Evolutionary conservation across 2,888 invertebrate genomes (phyloP), one percentile per base, ranked within the genome.

Genomic region (Ctena decussata): DNA sequence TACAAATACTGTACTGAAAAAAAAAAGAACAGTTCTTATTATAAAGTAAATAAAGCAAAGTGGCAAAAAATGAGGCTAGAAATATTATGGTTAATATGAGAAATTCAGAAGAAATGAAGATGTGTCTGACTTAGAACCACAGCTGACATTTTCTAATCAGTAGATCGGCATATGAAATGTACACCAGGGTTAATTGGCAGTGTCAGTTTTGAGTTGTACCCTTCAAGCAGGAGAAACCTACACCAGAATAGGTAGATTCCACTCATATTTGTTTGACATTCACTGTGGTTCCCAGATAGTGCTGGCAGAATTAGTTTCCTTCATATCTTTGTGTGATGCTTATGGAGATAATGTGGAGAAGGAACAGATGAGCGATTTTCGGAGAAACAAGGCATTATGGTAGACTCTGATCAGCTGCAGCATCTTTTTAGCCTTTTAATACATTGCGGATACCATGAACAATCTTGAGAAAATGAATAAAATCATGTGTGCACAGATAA

Each of bases 41-140:
- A n/a, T n/a, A n/a, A n/a, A n/a, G n/a, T n/a, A n/a, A 41, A 15
- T 41, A 41, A 41, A 6, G 15, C 41, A 41, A 41, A 41, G 41
- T 41, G 41, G 41, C 41, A 41, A 41, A 41, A 41, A 41, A 41
- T 41, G 41, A 41, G 15, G 41, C 41, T 41, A 41, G 41, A 41
- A 11, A 41, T 41, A 41, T 41, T 41, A 41, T 41, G 41, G 8
- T 41, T 41, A 41, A 41, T 41, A 41, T 6, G 41, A 41, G 41
- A 41, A 75, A 80, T 80, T 75, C 46, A 44, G 41, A 73, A 80
- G 46, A 75, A 82, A 82, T 82, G 77, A 37, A 82, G 82, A 82
- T 77, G 32, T 72, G 82, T 77, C 72, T 71, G 70, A 44, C 44
- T 72, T 72, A 76, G 49, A 69, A 80, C 53, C 53, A 69, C 53